These are phyloP conservation scores for Drepanosiphum platanoidis DNA, from an alignment of 2,888 invertebrate species.

Conservation along the genomic window DNA sequence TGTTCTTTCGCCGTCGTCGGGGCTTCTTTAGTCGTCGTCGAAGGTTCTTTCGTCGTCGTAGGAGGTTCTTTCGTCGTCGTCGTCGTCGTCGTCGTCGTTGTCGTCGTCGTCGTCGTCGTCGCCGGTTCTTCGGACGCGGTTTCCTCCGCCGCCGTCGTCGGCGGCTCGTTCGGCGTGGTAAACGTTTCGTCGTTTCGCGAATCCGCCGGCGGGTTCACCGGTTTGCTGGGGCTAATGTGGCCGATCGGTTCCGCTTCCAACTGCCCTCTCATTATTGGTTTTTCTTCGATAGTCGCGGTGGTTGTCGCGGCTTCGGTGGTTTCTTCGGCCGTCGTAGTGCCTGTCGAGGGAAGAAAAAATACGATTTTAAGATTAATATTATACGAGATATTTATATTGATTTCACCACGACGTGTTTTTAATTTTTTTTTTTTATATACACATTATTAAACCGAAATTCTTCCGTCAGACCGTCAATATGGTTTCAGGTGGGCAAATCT, in stretches of 20 bases:
- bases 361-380: no score
- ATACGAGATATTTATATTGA: no score
- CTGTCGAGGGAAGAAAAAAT: no score
- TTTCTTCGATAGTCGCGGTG: constrained; percentile 9
- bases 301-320: not conserved
- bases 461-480: no score
- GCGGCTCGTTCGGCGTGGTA: constrained; percentile 53
- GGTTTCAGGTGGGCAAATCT: no score
- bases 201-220: constrained; percentile 9
- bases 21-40: constrained; percentile 21
- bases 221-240: constrained; percentile 49
- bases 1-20: constrained; percentile 46
- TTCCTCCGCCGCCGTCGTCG: constrained; percentile 43
- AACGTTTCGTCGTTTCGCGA: constrained; percentile 36
- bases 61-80: constrained; percentile 34
- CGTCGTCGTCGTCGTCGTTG: constrained; percentile 15
- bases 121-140: no score
- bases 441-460: no score
- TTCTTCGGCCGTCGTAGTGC: constrained; percentile 25
- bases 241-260: not conserved
- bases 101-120: constrained; percentile 2
- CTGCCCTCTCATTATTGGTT: constrained; percentile 1
- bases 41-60: constrained; percentile 22
- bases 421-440: no score
- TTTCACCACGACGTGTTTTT: no score